A percentile compares a stretch with the other conserved stretches of the same genome.
Evolutionary conservation across 1,140 invertebrate genomes (phyloP).

Genomic region (Bicyclus anynana): DNA sequence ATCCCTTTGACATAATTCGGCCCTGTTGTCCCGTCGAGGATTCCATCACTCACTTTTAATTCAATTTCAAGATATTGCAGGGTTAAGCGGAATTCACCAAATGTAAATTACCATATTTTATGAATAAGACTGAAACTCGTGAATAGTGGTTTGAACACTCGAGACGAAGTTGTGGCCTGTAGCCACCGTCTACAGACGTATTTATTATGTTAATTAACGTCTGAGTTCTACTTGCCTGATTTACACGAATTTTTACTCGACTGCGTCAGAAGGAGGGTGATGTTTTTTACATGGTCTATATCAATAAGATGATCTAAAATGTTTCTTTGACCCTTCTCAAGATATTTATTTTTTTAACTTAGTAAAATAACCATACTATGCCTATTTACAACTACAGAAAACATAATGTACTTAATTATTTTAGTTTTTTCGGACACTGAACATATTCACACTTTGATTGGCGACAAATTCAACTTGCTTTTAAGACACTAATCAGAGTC

Average conservation of each 20-base stretch:
- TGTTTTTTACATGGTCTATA: too few species aligned
- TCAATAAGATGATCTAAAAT: conserved; percentile 2
- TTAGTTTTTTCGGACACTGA: too few species aligned
- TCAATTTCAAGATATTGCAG: conserved; percentile 19
- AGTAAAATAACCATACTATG: too few species aligned
- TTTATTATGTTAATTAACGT: conserved; percentile 61
- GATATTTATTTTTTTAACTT: too few species aligned
- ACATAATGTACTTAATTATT: too few species aligned
- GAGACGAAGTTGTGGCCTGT: conserved; percentile 29
- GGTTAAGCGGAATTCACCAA: conserved; percentile 38
- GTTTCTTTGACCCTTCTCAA: background rate
- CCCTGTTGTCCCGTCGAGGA: background rate
- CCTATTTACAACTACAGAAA: too few species aligned
- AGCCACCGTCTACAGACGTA: conserved; percentile 32
- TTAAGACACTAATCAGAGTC: too few species aligned
- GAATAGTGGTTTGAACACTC: conserved; percentile 30
- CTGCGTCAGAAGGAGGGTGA: too few species aligned
- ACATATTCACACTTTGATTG: too few species aligned
- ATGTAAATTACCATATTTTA: conserved; percentile 53
- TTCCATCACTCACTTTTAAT: background rate
- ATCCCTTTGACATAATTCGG: background rate
- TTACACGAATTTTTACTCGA: conserved; percentile 6
- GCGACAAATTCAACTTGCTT: too few species aligned
- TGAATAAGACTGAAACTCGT: conserved; percentile 37
- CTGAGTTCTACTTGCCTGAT: conserved; percentile 33